Evolutionary conservation across 2,113 vertebrate genomes (phyloP).

Genomic region (Bostrychus sinensis): DNA sequence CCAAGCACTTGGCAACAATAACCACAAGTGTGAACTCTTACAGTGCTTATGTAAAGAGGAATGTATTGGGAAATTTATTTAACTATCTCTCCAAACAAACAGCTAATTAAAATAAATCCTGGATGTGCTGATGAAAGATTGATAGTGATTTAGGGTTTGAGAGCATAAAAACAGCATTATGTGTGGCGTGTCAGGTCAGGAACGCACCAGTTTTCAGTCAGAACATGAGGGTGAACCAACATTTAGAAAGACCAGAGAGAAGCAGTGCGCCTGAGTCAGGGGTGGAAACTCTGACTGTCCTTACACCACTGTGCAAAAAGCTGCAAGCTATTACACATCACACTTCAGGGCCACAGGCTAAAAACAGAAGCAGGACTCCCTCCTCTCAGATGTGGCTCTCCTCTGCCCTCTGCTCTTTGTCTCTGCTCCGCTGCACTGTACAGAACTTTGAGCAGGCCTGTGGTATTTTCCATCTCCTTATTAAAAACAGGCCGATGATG

Average conservation of each 20-base stretch:
- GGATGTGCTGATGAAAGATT: conserved; percentile 1
- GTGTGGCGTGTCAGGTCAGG: conserved; percentile 20
- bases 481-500: conserved; percentile 35
- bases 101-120: conserved; percentile 1
- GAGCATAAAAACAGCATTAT: conserved; percentile 8
- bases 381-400: conserved; percentile 16
- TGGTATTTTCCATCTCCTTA: conserved; percentile 66
- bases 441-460: conserved; percentile 35
- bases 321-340: conserved; percentile 75
- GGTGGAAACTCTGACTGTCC: conserved; percentile 82
- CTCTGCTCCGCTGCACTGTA: conserved; percentile 27
- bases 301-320: conserved; percentile 73
- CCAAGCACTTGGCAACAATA: conserved; percentile 33
- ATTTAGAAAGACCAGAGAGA: conserved; percentile 18
- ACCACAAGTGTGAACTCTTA: conserved; percentile 25
- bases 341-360: conserved; percentile 60
- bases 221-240: conserved; percentile 22
- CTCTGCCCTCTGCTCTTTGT: conserved; percentile 7
- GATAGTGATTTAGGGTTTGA: not conserved
- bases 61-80: conserved; percentile 34
- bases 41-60: conserved; percentile 10
- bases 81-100: conserved; percentile 6
- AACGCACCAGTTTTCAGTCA: conserved; percentile 18
- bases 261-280: conserved; percentile 64
- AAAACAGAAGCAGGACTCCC: conserved; percentile 62